Percentiles rank a stretch among this genome's conserved stretches.
These are phyloP conservation scores for Clivina fossor DNA, from an alignment of 2,888 invertebrate species.

Conservation along the genomic window DNA sequence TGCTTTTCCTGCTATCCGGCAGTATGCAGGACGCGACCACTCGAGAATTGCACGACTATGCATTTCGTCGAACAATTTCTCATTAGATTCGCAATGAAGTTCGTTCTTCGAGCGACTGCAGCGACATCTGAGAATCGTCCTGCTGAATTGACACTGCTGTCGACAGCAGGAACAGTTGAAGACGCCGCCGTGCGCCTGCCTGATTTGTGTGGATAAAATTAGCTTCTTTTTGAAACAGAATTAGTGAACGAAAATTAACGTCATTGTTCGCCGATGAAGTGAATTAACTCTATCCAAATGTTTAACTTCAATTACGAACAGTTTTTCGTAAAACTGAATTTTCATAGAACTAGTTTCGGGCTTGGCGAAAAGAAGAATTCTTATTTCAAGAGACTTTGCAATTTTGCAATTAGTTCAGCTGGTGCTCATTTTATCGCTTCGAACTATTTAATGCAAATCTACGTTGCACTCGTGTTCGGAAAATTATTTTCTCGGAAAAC, in stretches of 20 bases:
- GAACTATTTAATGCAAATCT: too few relatives aligned
- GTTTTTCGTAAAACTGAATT: too few relatives aligned
- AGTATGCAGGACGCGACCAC: not conserved
- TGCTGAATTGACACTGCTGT: constrained; percentile 28
- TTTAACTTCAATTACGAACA: constrained; percentile 30
- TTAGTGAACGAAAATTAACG: constrained; percentile 31
- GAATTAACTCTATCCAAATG: constrained; percentile 31
- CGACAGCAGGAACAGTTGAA: constrained; percentile 1
- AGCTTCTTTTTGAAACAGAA: constrained; percentile 31
- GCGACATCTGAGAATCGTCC: too few relatives aligned
- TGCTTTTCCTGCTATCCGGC: not conserved
- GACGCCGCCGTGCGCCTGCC: too few relatives aligned
- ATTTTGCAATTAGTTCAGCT: too few relatives aligned
- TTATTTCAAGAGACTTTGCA: too few relatives aligned
- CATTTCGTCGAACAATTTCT: constrained; percentile 29
- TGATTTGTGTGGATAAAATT: constrained; percentile 32
- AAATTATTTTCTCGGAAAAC: too few relatives aligned
- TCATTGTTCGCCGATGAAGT: constrained; percentile 24
- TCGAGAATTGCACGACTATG: constrained; percentile 26
- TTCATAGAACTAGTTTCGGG: too few relatives aligned
- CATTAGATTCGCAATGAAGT: constrained; percentile 28
- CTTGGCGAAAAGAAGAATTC: too few relatives aligned
- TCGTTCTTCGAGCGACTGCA: constrained; percentile 1
- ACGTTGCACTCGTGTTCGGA: too few relatives aligned
- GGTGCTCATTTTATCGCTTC: too few relatives aligned